phyloP scores from a whole-genome alignment of 2,797 vertebrate genomes.

The Anas flavirostris region DNA sequence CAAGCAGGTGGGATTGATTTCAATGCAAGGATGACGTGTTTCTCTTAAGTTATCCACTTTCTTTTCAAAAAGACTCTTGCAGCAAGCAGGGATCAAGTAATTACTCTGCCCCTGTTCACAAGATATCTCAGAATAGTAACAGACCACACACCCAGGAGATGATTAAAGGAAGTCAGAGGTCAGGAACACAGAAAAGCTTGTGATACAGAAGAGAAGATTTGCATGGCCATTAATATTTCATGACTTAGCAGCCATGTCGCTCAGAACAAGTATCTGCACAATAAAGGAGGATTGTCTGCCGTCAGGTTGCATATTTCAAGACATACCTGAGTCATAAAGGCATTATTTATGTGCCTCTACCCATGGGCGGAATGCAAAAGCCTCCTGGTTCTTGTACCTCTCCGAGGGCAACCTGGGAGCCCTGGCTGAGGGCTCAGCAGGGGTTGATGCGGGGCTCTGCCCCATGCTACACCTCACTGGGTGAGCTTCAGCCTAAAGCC shows the following conservation, averaged over 20 bases:
- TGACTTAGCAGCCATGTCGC: slow-evolving; percentile 9
- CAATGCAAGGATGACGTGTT: not conserved
- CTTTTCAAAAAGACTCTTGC: slow-evolving; percentile 6
- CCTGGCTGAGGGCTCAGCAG: not conserved
- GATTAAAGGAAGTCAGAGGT: slow-evolving; percentile 50
- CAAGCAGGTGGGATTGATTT: not conserved
- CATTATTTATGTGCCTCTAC: slow-evolving; percentile 16
- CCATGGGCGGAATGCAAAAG: not conserved
- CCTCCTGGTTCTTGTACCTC: not conserved
- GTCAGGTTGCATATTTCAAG: not conserved
- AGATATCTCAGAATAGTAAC: slow-evolving; percentile 20
- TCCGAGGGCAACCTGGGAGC: not conserved
- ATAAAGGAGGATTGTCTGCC: slow-evolving; percentile 7
- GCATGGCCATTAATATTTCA: slow-evolving; percentile 40
- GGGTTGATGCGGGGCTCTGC: not conserved
- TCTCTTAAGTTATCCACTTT: not conserved
- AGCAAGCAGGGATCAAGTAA: slow-evolving; percentile 41
- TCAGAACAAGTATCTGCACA: slow-evolving; percentile 39
- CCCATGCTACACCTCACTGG: not conserved
- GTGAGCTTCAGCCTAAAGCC: not conserved
- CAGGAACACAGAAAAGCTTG: slow-evolving; percentile 50
- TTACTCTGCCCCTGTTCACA: slow-evolving; percentile 27
- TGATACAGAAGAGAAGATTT: slow-evolving; percentile 10
- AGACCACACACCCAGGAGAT: slow-evolving; percentile 65
- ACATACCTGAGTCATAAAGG: not conserved